Conservation (phyloP, 2,113 vertebrate genomes). For the Syngnathoides biaculeatus region DNA sequence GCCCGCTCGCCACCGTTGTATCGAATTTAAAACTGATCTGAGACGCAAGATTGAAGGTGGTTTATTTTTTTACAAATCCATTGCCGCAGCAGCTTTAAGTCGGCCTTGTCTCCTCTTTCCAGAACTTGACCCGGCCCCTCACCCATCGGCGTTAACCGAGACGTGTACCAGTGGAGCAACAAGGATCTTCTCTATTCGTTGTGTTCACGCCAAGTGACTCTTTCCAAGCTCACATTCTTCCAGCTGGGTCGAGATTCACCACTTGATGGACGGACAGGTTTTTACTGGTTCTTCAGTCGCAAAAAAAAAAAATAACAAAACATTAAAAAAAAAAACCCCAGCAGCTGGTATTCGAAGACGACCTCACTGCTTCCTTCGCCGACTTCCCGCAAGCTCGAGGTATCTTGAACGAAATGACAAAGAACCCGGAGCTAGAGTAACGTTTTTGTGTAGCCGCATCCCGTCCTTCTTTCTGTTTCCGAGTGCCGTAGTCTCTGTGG, state of each 20-base stretch:
- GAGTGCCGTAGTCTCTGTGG: constrained; percentile 62
- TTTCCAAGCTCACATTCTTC: constrained; percentile 26
- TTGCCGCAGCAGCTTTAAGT: background rate
- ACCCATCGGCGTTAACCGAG: constrained; percentile 54
- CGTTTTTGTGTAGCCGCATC: constrained; percentile 56
- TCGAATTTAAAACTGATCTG: background rate
- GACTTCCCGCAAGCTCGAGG: constrained; percentile 2
- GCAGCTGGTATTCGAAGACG: constrained; percentile 36
- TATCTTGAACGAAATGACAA: constrained; percentile 2
- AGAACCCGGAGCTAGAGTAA: constrained; percentile 26
- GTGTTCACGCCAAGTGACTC: constrained; percentile 45
- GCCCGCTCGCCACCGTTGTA: background rate
- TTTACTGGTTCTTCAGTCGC: constrained; percentile 18
- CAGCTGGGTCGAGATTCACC: constrained; percentile 35
- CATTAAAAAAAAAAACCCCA: background rate
- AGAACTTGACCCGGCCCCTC: constrained; percentile 59
- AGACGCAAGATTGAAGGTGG: background rate
- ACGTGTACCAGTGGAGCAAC: constrained; percentile 50
- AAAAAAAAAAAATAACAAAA: background rate
- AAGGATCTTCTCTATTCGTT: constrained; percentile 38
- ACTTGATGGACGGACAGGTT: constrained; percentile 26
- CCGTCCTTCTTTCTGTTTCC: constrained; percentile 50
- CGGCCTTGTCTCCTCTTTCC: constrained; percentile 32
- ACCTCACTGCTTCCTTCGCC: constrained; percentile 33
- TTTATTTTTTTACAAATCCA: background rate